Base-by-base conservation (phyloP, 2,888 invertebrate genomes). In the Drosophila nigricruria region DNA sequence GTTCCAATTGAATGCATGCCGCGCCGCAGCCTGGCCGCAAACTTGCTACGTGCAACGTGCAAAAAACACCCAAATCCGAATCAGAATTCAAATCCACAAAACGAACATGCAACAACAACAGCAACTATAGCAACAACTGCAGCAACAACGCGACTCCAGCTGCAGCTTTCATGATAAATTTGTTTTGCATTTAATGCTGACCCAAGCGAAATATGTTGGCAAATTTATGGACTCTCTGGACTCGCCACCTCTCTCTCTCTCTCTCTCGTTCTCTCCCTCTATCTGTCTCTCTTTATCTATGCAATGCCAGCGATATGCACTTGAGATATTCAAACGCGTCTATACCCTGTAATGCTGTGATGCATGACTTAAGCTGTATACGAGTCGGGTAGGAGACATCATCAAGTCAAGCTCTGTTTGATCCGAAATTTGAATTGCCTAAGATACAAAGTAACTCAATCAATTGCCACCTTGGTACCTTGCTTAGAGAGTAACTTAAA, bases 1-100 rank as follows among this genome's bases (percentile, higher is more conserved):
- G 91, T 91, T 91, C 90, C 91, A 91, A 90, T 90, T 91, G 91
- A 91, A 88, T 91, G 91, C 82, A 73, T 74, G 80, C 70, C 67
- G 81, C 87, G 82, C 86, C 81, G 68, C 69, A 70, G 74, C 63
- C 34, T 65, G 70, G 59, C 63, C 80, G 73, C 62, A 59, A 59
- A 38, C 72, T 52, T 53, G 59, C 67, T 52, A 54, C 54, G 54
- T 57, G 71, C 71, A 70, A 47, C 70, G 57, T 45, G 70, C 67
- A 49, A 49, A 53, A 53, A 68, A 73, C 54, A 25, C 43, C 58
- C 36, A 25, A 64, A 66, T 60, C 43, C 45, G 61, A 61, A 79
- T 73, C 73, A 64, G 71, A 64, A 79, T 77, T 60, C 61, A 53
- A 64, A 73, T 74, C 52, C 72, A 64, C 53, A 36, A 77, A 49